Evolutionary conservation across 2,113 vertebrate genomes (phyloP), one percentile per base, ranked within the genome.

Genomic region (Pluvianellus socialis): DNA sequence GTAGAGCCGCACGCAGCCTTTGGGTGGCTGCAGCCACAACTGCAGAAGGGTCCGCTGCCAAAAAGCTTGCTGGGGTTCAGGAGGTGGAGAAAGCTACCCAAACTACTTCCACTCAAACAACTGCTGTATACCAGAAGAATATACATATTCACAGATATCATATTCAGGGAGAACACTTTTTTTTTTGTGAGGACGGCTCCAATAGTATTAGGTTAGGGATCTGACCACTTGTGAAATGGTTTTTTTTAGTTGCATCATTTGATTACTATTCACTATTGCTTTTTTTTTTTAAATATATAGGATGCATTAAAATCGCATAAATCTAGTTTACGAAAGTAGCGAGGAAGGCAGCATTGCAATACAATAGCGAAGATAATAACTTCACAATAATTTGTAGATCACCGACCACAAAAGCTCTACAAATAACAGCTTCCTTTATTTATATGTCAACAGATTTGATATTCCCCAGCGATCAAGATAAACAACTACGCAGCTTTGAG

Each of bases 401-500:
- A 42, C 10, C 14, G 0, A 93, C 90, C 95, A 90, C 95, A 95
- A 96, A 74, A 88, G 86, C 72, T 47, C 75, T 55, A 30, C 68
- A 88, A 92, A 52, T 40, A 93, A 67, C 19, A 77, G 65, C 73
- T 94, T 38, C 76, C 92, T 91, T 65, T 95, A 81, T 96, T 96
- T 97, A 73, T 80, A 84, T 88, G 82, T 90, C 94, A 97, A 97
- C 92, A 95, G 75, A 59, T 91, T 53, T 77, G 52, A 92, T 96
- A 75, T 75, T 92, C 84, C 88, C 80, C 1, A 21, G 93, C 87
- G 81, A 95, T 89, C 23, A 15, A 97, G 96, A 96, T 97, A 92
- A 97, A 95, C 86, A 96, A 10, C 79, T 26, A 14, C 9, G 2
- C 74, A 22, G 71, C 90, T 58, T 7, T 63, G 72, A 76, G 92